These are phyloP conservation scores for Fulica atra DNA, from an alignment of 2,113 vertebrate genomes.

Conservation along the genomic window DNA sequence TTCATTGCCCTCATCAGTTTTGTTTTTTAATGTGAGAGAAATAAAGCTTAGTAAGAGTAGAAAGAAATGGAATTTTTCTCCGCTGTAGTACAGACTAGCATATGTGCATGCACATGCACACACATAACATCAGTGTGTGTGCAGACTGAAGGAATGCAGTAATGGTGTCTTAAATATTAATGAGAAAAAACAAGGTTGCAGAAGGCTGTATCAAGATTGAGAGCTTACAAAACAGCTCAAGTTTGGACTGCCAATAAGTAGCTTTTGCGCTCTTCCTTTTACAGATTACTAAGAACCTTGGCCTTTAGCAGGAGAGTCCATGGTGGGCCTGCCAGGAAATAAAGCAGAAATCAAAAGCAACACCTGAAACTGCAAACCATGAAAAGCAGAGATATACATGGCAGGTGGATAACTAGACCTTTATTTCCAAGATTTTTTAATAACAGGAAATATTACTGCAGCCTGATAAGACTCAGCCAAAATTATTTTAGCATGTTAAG, in stretches of 20 bases:
- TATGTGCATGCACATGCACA: rapidly evolving
- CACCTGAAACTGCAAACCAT: rapidly evolving
- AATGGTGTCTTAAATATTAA: neutral
- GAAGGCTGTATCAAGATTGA: neutral
- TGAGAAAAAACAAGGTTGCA: neutral
- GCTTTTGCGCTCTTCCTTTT: neutral
- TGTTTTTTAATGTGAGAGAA: neutral
- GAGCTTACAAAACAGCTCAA: neutral
- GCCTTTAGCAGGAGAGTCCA: neutral
- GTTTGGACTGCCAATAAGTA: neutral
- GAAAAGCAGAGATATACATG: neutral
- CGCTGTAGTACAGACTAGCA: rapidly evolving
- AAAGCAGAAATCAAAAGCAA: neutral
- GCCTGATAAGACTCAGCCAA: neutral
- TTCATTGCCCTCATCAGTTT: neutral
- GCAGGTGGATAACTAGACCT: neutral
- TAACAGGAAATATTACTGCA: neutral
- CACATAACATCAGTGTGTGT: neutral
- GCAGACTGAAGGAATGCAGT: neutral
- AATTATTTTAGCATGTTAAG: neutral
- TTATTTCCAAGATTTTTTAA: neutral
- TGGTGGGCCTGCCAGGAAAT: neutral
- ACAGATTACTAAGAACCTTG: neutral
- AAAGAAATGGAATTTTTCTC: neutral
- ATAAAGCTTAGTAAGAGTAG: neutral